These are phyloP conservation scores for Papilio demoleus DNA, from an alignment of 2,888 invertebrate species.

Conservation along the genomic window DNA sequence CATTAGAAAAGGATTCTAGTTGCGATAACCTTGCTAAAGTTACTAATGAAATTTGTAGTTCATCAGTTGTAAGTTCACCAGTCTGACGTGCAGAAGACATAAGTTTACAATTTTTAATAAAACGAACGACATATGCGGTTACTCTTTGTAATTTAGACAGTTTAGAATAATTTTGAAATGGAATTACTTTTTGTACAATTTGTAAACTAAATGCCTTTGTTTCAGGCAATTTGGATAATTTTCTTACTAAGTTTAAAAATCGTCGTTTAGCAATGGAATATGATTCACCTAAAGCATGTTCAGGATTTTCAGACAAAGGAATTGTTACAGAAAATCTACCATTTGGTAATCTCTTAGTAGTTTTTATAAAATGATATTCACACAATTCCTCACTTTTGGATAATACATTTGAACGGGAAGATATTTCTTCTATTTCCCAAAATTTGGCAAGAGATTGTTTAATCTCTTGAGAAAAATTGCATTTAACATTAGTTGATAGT, in stretches of 20 bases:
- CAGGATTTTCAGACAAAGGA: not conserved
- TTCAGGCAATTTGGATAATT: no score
- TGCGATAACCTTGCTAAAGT: not conserved
- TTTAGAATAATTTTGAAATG: not conserved
- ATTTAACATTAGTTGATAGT: not conserved
- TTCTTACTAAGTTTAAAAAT: not conserved
- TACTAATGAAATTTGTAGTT: not conserved
- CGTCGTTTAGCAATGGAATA: not conserved
- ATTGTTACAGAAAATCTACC: not conserved
- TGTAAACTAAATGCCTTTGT: no score
- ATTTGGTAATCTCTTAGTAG: not conserved
- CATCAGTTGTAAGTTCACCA: not conserved
- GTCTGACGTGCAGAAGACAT: not conserved
- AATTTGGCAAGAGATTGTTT: not conserved
- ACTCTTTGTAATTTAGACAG: not conserved
- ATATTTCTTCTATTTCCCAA: not conserved
- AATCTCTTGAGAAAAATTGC: not conserved
- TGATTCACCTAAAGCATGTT: not conserved
- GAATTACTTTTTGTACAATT: no score
- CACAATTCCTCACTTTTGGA: not conserved
- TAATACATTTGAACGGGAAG: not conserved
- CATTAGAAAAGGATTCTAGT: not conserved
- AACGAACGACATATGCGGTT: constrained; percentile 1
- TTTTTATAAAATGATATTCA: not conserved
- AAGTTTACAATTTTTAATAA: not conserved